Base-by-base conservation (phyloP, 1,140 invertebrate species). In the Drosophila chauvacae region DNA sequence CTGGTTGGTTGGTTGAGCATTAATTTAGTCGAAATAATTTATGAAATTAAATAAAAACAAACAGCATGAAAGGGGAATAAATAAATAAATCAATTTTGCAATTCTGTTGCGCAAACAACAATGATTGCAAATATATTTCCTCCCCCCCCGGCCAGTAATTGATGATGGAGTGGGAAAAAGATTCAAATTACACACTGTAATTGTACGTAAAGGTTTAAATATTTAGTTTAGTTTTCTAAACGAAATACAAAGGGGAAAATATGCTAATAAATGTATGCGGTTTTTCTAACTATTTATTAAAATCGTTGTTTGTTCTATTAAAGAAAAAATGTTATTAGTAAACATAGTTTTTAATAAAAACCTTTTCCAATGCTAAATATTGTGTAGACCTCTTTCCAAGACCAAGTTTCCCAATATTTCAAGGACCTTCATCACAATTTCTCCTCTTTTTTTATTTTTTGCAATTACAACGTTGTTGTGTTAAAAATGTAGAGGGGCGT, bases 21-120 rank as follows among this genome's bases (percentile, higher is more conserved):
- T 86, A 86, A 79, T 81, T 81, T 85, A 71, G 82, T 75, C 33
- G 78, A 86, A 86, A 86, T 86, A 86, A 81, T 74, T 81, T 75
- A 86, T 79, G 60, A 79, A 81, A 85, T 86, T 81, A 85, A 86
- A 86, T 78, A 71, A 81, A 78, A 75, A 56, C 78, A 81, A 85
- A 75, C 74, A 69, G 63, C 55, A 66, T 64, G 57, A 51, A 81
- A 35, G 41, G 50, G 13, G 50, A 81, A 86, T 86, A 68, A 81
- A 85, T 85, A 85, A 85, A 81, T 85, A 81, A 85, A 85, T 86
- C 81, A 81, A 81, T 86, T 85, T 78, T 85, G 78, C 74, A 85
- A 86, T 74, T 86, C 77, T 63, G 63, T 58, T 56, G 61, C 11
- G 64, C 56, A 75, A 77, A 74, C 47, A 76, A 58, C 26, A 75